phyloP scores from a whole-genome alignment of 2,113 vertebrate species.

The Solea senegalensis region DNA sequence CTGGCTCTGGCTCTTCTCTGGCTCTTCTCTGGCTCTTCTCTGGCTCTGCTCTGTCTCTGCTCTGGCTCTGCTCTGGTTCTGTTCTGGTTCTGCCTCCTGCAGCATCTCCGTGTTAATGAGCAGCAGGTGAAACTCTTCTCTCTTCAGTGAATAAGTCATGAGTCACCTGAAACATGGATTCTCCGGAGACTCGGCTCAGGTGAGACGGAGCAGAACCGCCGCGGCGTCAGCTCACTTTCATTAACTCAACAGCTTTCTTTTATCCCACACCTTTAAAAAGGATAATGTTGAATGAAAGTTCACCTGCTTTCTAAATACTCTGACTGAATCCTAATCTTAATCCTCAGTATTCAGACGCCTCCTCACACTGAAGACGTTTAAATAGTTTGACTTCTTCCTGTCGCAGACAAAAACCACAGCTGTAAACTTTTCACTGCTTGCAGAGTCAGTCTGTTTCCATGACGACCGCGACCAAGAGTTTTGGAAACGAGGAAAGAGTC shows the following conservation, averaged over 20 bases:
- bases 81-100: neutral
- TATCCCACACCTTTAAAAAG: neutral
- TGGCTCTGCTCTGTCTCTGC: too few relatives aligned
- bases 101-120: neutral
- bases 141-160: conserved; percentile 51
- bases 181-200: neutral
- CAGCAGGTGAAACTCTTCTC: conserved; percentile 6
- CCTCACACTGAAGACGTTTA: too few relatives aligned
- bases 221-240: neutral
- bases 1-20: too few relatives aligned
- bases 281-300: neutral
- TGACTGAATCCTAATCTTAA: too few relatives aligned
- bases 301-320: too few relatives aligned
- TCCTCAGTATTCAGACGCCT: too few relatives aligned
- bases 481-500: too few relatives aligned
- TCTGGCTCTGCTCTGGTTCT: too few relatives aligned
- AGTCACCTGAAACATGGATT: conserved; percentile 42
- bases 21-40: too few relatives aligned
- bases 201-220: neutral
- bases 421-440: conserved; percentile 45
- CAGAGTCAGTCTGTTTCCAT: conserved; percentile 39
- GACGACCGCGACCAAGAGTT: conserved; percentile 12
- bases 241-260: neutral
- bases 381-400: neutral
- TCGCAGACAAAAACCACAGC: too few relatives aligned